Percentiles rank a stretch among this genome's conserved stretches.
Evolutionary conservation across 2,888 invertebrate species (phyloP).

Genomic region (Eristalis arbustorum): DNA sequence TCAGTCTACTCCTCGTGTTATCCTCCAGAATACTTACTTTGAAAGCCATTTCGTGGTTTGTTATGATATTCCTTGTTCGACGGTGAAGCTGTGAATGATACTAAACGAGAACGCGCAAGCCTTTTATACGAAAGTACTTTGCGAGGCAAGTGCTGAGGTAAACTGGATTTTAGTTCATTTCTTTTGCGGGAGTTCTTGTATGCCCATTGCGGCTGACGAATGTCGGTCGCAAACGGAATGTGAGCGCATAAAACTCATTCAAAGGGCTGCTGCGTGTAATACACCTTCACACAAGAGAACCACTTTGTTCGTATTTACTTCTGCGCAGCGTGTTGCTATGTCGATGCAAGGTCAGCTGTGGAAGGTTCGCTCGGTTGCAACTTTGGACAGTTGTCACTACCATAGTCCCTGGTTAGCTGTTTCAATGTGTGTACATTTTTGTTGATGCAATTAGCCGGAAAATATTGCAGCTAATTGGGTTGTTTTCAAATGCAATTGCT

Average conservation of each 20-base stretch:
- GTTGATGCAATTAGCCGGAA: no score
- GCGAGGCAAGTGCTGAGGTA: not conserved
- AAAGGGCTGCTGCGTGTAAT: not conserved
- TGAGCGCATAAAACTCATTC: not conserved
- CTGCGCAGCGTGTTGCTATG: not conserved
- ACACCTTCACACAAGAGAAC: not conserved
- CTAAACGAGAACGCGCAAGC: not conserved
- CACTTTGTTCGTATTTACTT: not conserved
- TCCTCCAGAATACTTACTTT: slow-evolving; percentile 69
- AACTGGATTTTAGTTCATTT: not conserved
- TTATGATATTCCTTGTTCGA: slow-evolving; percentile 48
- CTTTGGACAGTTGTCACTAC: not conserved
- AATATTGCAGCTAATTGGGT: no score
- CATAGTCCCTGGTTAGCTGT: no score
- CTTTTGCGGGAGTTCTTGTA: not conserved
- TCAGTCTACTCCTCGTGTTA: not conserved
- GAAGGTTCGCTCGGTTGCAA: not conserved
- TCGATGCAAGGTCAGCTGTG: not conserved
- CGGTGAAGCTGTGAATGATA: not conserved
- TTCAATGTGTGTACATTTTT: no score
- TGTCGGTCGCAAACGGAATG: not conserved
- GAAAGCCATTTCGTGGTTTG: slow-evolving; percentile 72
- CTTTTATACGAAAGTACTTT: not conserved
- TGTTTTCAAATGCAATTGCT: no score
- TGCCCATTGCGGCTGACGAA: not conserved